phyloP scores from a whole-genome alignment of 2,113 vertebrate species.

The Ariopsis seemanni region DNA sequence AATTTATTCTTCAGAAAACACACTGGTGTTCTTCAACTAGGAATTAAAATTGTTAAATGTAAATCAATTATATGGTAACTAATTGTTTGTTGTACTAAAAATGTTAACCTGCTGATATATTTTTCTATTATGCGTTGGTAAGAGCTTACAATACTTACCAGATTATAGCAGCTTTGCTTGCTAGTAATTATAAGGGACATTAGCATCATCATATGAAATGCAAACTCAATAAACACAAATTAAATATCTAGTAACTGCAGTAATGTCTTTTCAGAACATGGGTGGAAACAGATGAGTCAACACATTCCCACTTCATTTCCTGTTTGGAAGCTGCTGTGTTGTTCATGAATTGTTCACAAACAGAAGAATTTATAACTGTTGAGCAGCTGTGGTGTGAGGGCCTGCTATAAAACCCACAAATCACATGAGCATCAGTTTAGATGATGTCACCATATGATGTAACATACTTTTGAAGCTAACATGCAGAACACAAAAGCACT shows the following conservation, averaged over 20 bases:
- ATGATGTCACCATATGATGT: background rate
- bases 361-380: background rate
- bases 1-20: background rate
- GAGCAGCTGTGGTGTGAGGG: background rate
- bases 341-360: background rate
- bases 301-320: background rate
- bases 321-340: background rate
- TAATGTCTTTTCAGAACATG: background rate
- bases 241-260: background rate
- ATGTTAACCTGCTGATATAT: background rate
- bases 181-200: background rate
- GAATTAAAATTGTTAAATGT: background rate
- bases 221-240: background rate
- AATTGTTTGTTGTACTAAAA: background rate
- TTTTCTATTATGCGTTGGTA: background rate
- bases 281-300: background rate
- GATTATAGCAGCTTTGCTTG: background rate
- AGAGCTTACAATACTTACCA: background rate
- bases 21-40: background rate
- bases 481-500: background rate
- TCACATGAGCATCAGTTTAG: background rate
- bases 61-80: background rate
- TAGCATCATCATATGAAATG: background rate
- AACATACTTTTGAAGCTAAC: background rate
- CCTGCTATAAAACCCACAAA: background rate